Base-by-base conservation (phyloP, 2,797 vertebrate species). In the Pseudopleuronectes americanus region DNA sequence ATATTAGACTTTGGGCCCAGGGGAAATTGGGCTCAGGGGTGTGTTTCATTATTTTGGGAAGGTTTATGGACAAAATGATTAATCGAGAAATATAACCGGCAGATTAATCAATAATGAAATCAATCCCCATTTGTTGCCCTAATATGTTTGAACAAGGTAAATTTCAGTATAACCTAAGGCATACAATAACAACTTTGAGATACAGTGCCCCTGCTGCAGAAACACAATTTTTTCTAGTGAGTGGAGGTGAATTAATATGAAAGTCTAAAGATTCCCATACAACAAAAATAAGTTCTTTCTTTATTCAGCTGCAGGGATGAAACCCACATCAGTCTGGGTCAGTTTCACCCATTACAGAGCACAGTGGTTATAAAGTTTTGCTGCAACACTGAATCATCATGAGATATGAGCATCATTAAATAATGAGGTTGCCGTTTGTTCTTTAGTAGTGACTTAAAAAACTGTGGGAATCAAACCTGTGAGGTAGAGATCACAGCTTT, bases 381-480 rank as follows among this genome's bases (percentile, higher is more conserved):
- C 26, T 33, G 43, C 26, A 69, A 49, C 13, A 64, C 24, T 68
- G 33, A 66, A 74, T 45, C 4, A 19, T 61, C 28, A 45, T 33
- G 14, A 63, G 58, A 60, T 41, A 36, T 23, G 9, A 76, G 54
- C 60, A 4, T 56, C n/a, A 64, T 73, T 63, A 58, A 55, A 80
- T 61, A 61, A 71, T 31, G 7, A 63, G 16, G 41, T 49, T 9
- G 45, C 59, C 47, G 68, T 68, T 69, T 51, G 9, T 22, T 60
- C 8, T 72, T 64, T 23, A 71, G 73, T 51, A 47, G 77, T 60
- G 49, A 58, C 62, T 76, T 71, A 3, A 55, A 55, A 65, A 60
- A 45, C 23, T 66, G 21, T 24, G 16, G 57, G 51, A 33, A 71
- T 38, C 56, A 54, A 81, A 80, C 58, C 52, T 73, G 55, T 24